These are phyloP conservation scores for Genyomyrus donnyi DNA, from an alignment of 2,113 vertebrate species.

Conservation along the genomic window DNA sequence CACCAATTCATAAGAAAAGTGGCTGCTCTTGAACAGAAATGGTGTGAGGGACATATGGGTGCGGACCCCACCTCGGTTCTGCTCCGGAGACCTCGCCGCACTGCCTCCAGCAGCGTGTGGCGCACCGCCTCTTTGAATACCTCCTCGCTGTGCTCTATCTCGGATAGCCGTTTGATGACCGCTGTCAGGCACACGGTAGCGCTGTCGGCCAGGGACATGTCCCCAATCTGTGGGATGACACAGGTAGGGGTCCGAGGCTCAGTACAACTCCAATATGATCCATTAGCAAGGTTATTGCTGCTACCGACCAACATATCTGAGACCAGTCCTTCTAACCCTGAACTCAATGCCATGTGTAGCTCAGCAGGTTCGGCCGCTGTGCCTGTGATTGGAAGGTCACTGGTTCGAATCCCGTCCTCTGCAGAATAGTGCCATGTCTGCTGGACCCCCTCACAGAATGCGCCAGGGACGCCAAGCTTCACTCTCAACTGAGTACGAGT, in stretches of 20 bases:
- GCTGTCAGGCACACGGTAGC: constrained; percentile 77
- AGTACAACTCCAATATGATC: neutral
- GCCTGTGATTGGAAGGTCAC: neutral
- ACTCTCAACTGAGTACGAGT: neutral
- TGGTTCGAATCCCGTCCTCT: neutral
- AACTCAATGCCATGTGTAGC: neutral
- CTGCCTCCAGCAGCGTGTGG: constrained; percentile 70
- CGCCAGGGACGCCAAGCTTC: neutral
- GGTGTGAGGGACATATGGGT: neutral
- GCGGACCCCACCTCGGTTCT: constrained; percentile 70
- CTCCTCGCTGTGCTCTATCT: constrained; percentile 59
- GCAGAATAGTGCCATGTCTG: neutral
- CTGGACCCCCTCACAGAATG: neutral
- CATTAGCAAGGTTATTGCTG: neutral
- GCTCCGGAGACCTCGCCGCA: constrained; percentile 78
- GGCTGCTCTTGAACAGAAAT: neutral
- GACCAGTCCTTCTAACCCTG: neutral
- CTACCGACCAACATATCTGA: neutral
- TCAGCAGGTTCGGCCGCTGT: neutral
- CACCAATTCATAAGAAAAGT: neutral
- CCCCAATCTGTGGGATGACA: constrained; percentile 66
- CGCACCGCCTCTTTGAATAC: constrained; percentile 78
- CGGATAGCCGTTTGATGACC: constrained; percentile 66
- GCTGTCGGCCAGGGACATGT: constrained; percentile 91
- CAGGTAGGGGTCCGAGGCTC: constrained; percentile 9